These are phyloP conservation scores for Empis stercorea DNA, from an alignment of 2,888 invertebrate genomes.

Conservation along the genomic window DNA sequence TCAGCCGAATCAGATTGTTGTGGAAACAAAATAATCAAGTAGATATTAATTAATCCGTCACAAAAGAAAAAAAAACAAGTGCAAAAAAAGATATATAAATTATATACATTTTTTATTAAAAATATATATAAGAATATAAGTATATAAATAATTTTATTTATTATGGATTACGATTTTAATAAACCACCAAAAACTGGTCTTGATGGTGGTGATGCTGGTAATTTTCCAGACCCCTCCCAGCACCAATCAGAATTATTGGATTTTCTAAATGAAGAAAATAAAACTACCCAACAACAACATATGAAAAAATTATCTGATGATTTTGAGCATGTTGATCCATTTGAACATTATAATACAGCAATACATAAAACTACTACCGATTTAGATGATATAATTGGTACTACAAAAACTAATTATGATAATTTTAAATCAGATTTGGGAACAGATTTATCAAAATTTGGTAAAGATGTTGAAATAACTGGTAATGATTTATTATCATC, in stretches of 20 bases:
- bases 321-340: slow-evolving; percentile 14
- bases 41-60: too few species aligned
- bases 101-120: too few species aligned
- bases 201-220: background rate
- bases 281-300: slow-evolving; percentile 5
- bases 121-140: too few species aligned
- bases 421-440: slow-evolving; percentile 6
- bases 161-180: too few species aligned
- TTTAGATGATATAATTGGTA: slow-evolving; percentile 6
- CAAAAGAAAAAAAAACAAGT: too few species aligned
- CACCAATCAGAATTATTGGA: background rate
- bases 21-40: too few species aligned
- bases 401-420: slow-evolving; percentile 2
- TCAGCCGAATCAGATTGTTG: too few species aligned
- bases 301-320: slow-evolving; percentile 10
- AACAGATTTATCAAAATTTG: slow-evolving; percentile 4
- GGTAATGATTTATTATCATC: slow-evolving; percentile 5
- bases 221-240: background rate
- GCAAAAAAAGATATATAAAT: too few species aligned
- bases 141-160: too few species aligned
- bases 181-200: too few species aligned
- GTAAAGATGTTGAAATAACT: background rate
- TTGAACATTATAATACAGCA: background rate
- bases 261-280: background rate
- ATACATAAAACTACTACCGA: background rate